Percentiles rank a stretch among this genome's conserved stretches.
phyloP scores from a whole-genome alignment of 2,888 invertebrate species.

The Abrostola tripartita region DNA sequence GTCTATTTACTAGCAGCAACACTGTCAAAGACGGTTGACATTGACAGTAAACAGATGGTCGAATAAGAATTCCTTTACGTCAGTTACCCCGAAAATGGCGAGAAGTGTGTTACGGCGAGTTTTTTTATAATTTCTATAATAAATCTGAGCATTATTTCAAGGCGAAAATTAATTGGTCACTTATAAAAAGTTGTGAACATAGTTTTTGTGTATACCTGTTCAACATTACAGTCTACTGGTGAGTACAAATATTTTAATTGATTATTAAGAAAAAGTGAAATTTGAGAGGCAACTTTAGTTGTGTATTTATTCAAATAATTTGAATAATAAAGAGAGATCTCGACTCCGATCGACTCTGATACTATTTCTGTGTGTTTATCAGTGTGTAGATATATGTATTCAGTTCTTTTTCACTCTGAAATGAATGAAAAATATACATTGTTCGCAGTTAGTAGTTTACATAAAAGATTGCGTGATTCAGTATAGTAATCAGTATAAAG shows the following conservation, averaged over 20 bases:
- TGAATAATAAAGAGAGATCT: slow-evolving; percentile 68
- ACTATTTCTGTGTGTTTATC: slow-evolving; percentile 59
- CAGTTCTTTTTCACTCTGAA: slow-evolving; percentile 45
- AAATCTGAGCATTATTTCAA: slow-evolving; percentile 58
- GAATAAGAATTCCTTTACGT: slow-evolving; percentile 29
- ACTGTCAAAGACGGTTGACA: slow-evolving; percentile 21
- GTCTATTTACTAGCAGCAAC: neutral
- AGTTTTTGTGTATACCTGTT: slow-evolving; percentile 29
- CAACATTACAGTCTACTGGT: slow-evolving; percentile 49
- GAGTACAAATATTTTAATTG: slow-evolving; percentile 44
- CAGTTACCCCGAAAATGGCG: slow-evolving; percentile 75
- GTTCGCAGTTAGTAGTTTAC: slow-evolving; percentile 30
- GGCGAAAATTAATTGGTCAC: slow-evolving; percentile 52
- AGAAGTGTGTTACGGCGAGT: slow-evolving; percentile 71
- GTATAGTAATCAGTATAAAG: slow-evolving; percentile 28
- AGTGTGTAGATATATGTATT: slow-evolving; percentile 51
- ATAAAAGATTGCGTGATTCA: slow-evolving; percentile 46
- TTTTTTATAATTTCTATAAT: slow-evolving; percentile 51
- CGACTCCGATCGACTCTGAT: slow-evolving; percentile 51
- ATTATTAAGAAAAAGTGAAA: slow-evolving; percentile 50
- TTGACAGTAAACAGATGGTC: slow-evolving; percentile 43
- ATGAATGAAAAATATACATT: slow-evolving; percentile 40
- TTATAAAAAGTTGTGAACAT: slow-evolving; percentile 21
- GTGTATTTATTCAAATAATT: slow-evolving; percentile 62
- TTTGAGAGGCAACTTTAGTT: slow-evolving; percentile 36